Base-by-base conservation (phyloP, 2,113 vertebrate species). In the Chloebia gouldiae region DNA sequence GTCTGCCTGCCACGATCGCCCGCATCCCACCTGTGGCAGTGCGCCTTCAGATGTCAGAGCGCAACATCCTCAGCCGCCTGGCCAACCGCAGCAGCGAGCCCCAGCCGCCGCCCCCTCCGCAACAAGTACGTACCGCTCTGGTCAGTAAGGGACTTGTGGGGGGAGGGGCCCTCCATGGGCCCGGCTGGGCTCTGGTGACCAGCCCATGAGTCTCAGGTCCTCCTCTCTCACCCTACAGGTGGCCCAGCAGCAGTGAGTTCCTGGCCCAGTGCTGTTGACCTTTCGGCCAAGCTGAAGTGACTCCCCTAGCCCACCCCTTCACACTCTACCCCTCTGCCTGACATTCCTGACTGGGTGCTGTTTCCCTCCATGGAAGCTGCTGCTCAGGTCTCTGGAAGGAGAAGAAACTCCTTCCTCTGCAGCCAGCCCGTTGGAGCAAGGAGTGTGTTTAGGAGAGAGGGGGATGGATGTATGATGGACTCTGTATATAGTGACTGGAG, bases 1-100 rank as follows among this genome's bases (percentile, higher is more conserved):
- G 99, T 47, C 98, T 99, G 92, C 99, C 99, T 7, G 99, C 99
- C 31, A 99, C 99, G 53, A 99, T 99, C 31, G 99, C 99, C 94
- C 98, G 99, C 75, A 99, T 99, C 90, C 99, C 99, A 2, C 99
- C 99, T 0, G 99, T 99, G 60, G 99, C 99, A 2, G 99, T 99
- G 92, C 98, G 99, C 66, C 98, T 99, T 65, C 99, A 99, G 97
- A 99, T 99, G 99, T 99, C 99, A 0, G 99, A 99, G 96, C 98
- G 99, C 81, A 99, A 99, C 98, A 99, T 99, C 97, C 98, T 99
- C 59, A 99, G 99, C 97, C 98, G 99, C 54, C 91, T 99, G 98
- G 99, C 99, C 85, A 99, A 98, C 96, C 98, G 99, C 83, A 99
- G 98, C 45, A 98, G 98, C 0, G 99, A 99, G 93, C 97, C 98